phyloP scores from a whole-genome alignment of 2,888 invertebrate genomes.

The Cosmorhoe ocellata region DNA sequence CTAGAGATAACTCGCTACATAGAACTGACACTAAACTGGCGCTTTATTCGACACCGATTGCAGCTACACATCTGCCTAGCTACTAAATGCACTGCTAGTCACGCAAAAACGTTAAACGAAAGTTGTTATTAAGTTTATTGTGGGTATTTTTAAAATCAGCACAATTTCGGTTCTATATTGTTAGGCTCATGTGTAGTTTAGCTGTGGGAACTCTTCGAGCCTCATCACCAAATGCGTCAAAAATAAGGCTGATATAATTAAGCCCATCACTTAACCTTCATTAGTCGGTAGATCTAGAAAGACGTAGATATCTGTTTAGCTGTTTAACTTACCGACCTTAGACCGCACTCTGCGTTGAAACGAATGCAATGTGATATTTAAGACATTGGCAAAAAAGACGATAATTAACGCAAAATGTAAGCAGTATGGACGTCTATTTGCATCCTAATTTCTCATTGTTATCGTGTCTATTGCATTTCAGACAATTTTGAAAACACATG shows the following conservation, averaged over 20 bases:
- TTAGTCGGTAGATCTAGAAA: no score
- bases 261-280: no score
- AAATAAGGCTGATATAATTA: not conserved
- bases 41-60: slow-evolving; percentile 7
- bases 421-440: no score
- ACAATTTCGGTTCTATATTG: not conserved
- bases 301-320: no score
- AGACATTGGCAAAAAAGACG: no score
- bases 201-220: not conserved
- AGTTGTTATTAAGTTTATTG: not conserved
- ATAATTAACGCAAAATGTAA: no score
- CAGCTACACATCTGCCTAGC: slow-evolving; percentile 2
- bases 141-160: not conserved
- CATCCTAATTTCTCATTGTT: no score
- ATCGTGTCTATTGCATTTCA: not conserved
- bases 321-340: no score
- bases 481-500: not conserved
- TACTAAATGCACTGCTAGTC: not conserved
- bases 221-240: not conserved
- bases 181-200: not conserved
- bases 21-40: not conserved
- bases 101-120: not conserved
- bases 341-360: no score
- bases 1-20: slow-evolving; percentile 4
- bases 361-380: no score